Evolutionary conservation across 2,113 vertebrate species (phyloP), one percentile per base, ranked within the genome.

Genomic region (Pterocles gutturalis): DNA sequence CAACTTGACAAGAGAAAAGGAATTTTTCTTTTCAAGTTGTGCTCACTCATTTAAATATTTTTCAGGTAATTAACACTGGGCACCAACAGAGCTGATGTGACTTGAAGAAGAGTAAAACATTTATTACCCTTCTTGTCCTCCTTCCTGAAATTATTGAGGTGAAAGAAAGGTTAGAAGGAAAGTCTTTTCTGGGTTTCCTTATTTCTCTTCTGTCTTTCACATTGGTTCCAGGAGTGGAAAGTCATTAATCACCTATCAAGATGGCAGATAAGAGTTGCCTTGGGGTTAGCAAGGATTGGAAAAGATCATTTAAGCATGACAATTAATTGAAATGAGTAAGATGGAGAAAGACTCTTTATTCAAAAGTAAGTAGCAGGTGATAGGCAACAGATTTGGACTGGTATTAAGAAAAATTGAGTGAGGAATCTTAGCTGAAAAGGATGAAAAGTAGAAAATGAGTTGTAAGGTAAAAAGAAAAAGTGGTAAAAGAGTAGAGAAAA

Each of bases 201-300:
- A 64, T 92, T 93, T 93, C 61, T 93, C 64, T 85, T 85, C 78
- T 87, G 85, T 85, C 92, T 95, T 86, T 95, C 87, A 62, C 16
- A 13, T 26, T 83, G n/a, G 43, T 87, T 94, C 86, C 85, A 83
- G 33, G 54, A 97, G 90, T 29, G 69, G 76, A 93, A 96, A 97
- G 64, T 84, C 81, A 95, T 98, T 95, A 93, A 90, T 97, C 96
- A 96, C 61, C 57, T 93, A 69, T 88, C 81, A 93, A 84, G 88
- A 62, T 34, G 25, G 60, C 48, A 90, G 61, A 66, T 83, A 90
- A 77, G 41, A 91, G 71, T 61, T 91, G 83, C 75, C 76, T 94
- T 77, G 55, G 45, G 86, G 89, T 83, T 91, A 93, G 41, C 4
- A 1, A 73, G 78, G 36, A 77, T 46, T 82, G 69, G 33, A 64